A percentile compares a stretch with the other conserved stretches of the same genome.
Conservation (phyloP, 2,888 invertebrate species). For the Brachycybe producta region DNA sequence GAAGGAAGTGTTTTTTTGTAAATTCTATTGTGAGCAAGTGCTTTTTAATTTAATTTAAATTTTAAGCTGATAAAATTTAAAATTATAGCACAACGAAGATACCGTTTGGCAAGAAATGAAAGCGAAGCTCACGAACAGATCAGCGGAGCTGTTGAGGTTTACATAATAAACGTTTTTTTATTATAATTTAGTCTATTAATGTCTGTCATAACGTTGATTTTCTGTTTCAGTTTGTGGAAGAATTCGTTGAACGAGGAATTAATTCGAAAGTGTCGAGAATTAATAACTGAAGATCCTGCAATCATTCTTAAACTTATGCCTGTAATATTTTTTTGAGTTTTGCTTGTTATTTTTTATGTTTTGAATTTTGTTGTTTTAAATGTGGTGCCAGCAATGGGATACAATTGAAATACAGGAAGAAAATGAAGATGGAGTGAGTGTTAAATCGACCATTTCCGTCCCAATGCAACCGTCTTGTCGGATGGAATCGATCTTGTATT, state of each 20-base stretch:
- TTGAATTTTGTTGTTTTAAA: too few species aligned
- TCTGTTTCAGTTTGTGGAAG: constrained; percentile 8
- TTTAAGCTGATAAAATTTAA: neutral
- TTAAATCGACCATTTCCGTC: constrained; percentile 14
- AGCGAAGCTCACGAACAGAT: neutral
- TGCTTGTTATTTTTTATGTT: neutral
- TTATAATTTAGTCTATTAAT: too few species aligned
- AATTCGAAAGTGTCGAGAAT: neutral
- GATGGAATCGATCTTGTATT: constrained; percentile 8
- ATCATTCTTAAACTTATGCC: constrained; percentile 11
- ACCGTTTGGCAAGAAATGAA: neutral
- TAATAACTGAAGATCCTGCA: neutral
- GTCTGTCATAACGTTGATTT: too few species aligned
- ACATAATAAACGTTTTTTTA: too few species aligned
- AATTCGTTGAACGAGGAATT: neutral
- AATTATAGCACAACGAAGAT: constrained; percentile 7
- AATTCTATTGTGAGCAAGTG: neutral
- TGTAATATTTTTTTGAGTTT: neutral
- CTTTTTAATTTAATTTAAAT: neutral
- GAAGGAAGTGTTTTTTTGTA: neutral
- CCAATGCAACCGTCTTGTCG: constrained; percentile 12
- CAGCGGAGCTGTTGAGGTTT: too few species aligned
- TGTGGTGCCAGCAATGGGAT: constrained; percentile 17
- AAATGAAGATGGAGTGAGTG: constrained; percentile 11
- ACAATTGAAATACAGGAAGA: constrained; percentile 12